Evolutionary conservation across 2,888 invertebrate species (phyloP), one percentile per base, ranked within the genome.

Genomic region (Ectobius pallidus): DNA sequence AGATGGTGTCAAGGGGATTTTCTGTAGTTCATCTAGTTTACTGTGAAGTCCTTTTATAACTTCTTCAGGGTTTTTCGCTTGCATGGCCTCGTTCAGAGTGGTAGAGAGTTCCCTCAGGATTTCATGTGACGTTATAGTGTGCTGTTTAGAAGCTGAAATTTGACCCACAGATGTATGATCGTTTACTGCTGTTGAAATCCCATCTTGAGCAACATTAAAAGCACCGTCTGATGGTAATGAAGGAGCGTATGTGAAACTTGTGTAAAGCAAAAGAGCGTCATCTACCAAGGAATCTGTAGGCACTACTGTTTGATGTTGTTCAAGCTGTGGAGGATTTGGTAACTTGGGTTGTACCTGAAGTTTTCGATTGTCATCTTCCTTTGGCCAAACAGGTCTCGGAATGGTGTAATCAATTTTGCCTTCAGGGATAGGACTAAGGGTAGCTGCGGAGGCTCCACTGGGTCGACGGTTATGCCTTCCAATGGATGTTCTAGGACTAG

Each of bases 391-490:
- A 3, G 84, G 84, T 74, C 82, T 80, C 3, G 85, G 84, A 34
- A 84, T 80, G 3, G 81, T 80, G 65, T 80, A 79, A 78, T 84
- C 84, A 1, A 84, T 80, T 72, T 80, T 78, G n/a, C 84, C 85
- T 79, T 85, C 85, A 2, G 84, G 84, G 58, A 85, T 85, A 9
- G 84, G 83, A n/a, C 80, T 83, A 30, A 85, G 79, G 3, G 82
- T 82, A 2, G 61, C 65, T 16, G 55, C 34, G 14, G 80, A 78
- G 14, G 80, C 79, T 16, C 79, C 78, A 14, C 72, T 70, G 16
- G 75, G 70, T n/a, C 65, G 69, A 16, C 72, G 69, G 14, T 55
- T 69, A 46, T 72, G 71, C 34, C 42, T 32, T 30, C 30, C 27
- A 22, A 32, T 39, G 9, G 68, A 14, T 25, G 58, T 1, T 63